Evolutionary conservation across 2,797 vertebrate species (phyloP).

Genomic region (Allobates femoralis): DNA sequence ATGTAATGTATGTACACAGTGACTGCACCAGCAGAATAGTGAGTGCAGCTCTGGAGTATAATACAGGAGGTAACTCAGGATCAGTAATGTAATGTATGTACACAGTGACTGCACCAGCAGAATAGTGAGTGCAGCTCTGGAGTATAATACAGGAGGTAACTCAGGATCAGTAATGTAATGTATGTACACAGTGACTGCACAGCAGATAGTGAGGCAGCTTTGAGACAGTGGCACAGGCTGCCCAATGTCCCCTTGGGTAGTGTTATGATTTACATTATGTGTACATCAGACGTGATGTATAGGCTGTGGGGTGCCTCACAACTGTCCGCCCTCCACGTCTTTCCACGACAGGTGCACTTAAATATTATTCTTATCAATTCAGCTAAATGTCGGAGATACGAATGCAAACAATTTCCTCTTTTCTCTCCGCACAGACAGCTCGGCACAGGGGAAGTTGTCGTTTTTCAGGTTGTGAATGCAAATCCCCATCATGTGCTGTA

Average conservation of each 20-base stretch:
- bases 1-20: too few relatives aligned
- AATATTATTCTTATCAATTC: background rate
- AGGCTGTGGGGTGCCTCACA: background rate
- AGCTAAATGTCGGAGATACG: background rate
- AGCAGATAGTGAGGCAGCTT: too few relatives aligned
- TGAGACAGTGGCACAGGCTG: background rate
- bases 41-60: too few relatives aligned
- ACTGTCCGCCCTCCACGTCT: background rate
- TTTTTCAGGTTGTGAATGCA: background rate
- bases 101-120: too few relatives aligned
- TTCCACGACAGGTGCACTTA: background rate
- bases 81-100: too few relatives aligned
- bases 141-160: too few relatives aligned
- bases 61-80: too few relatives aligned
- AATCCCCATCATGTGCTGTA: background rate
- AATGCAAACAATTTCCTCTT: conserved; percentile 5
- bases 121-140: too few relatives aligned
- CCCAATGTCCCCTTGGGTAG: too few relatives aligned
- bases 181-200: too few relatives aligned
- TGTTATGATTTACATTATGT: background rate
- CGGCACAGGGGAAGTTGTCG: background rate
- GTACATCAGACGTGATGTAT: background rate
- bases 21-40: too few relatives aligned
- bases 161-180: too few relatives aligned
- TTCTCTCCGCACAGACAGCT: background rate